Evolutionary conservation across 2,113 vertebrate genomes (phyloP), one percentile per base, ranked within the genome.

Genomic region (Hemichromis elongatus): DNA sequence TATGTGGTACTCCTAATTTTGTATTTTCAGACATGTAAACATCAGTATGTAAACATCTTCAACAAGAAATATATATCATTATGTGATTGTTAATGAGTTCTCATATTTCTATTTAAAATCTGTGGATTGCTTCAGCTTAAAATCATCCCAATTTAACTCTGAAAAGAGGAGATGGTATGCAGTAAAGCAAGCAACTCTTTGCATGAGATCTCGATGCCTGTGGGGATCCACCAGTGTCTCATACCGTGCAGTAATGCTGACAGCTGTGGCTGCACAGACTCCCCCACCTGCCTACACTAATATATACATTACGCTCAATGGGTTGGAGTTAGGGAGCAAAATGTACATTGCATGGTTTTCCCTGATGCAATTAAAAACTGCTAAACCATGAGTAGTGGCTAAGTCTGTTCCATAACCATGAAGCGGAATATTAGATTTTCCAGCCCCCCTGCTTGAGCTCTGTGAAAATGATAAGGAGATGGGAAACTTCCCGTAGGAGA

Each of bases 381-480:
- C 86, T 87, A 93, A 93, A 89, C 86, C 93, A 87, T 91, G 88
- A 89, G 85, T 89, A 79, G 88, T 85, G 61, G 82, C 92, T 84
- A 83, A 45, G 85, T 88, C 83, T 90, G 90, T 77, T 88, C 88
- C 83, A 88, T 90, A 89, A 91, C 90, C 93, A 91, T 92, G 92
- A 92, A 94, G 92, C 90, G 54, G 84, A 92, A 94, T 93, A 93
- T 94, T 94, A 89, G 77, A 94, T 94, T 94, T 91, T 82, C 75
- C 66, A 83, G 84, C 68, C 93, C 45, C 88, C 73, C 45, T 89
- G 79, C 87, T 81, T 85, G 87, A 91, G 73, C 63, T 77, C 55
- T 83, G 81, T 75, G 79, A 77, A 90, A 87, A 79, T 88, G 88
- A 91, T 88, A 90, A 84, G 90, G 85, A 90, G 84, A 93, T 85